Base-by-base conservation (phyloP, 2,888 invertebrate genomes). In the Drosophila flavopinicola region DNA sequence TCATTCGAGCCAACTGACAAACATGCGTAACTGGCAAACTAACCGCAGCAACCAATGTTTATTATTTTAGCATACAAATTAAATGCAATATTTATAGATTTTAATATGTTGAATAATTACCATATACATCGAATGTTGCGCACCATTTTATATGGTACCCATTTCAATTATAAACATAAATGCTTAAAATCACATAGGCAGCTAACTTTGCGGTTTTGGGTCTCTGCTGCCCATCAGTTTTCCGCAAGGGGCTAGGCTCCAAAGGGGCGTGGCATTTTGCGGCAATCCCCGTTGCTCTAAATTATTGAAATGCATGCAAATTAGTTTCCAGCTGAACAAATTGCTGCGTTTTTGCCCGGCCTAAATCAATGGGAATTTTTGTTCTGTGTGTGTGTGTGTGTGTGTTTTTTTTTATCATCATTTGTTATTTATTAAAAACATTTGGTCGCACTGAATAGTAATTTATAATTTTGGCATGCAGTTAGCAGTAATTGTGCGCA, bases 11-110 rank as follows among this genome's bases (percentile, higher is more conserved):
- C 38, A 56, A 48, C 51, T 60, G 60, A 66, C 66, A 77, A 73
- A 70, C 38, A 69, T 52, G 29, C 59, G 38, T 45, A 56, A 48
- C 49, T 56, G 52, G 54, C 42, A 59, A 63, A 58, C 57, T 27
- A 66, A 69, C 83, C 83, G 33, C 86, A 76, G 45, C 58, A 72
- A 71, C 78, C 74, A 84, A 84, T 83, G 76, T 83, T 83, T 83
- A 86, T 83, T 84, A 86, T 83, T 80, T 86, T 74, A 82, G 82
- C 86, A 80, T 74, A 63, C 76, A 72, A 80, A 86, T 80, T 69
- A 74, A 80, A 84, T 83, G 44, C 65, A 83, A 76, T 84, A 83
- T 83, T 83, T 76, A 83, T 83, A 66, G 64, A 80, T 73, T 72
- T 76, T 60, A 64, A 67, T 77, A 70, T 82, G 73, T 65, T 65